Evolutionary conservation across 2,888 invertebrate genomes (phyloP), one percentile per base, ranked within the genome.

Genomic region (Tiphia femorata): DNA sequence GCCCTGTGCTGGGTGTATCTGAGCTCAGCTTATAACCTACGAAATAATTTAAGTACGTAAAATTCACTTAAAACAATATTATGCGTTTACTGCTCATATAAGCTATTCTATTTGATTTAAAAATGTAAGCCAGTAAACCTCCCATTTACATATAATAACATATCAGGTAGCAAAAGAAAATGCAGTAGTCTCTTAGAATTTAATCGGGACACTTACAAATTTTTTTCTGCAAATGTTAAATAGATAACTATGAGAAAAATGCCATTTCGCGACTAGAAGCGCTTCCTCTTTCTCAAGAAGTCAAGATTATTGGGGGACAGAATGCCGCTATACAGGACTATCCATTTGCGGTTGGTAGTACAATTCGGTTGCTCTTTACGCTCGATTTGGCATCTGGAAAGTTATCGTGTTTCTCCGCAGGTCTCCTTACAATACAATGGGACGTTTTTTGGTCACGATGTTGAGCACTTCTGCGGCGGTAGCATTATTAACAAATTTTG

Each of bases 231-330:
- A n/a, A 52, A 53, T 50, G 41, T 58, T 58, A 25, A 8, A 25
- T 29, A 62, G 56, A 21, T 40, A 43, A 70, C 63, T 62, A 64
- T 68, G 49, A 43, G 30, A 49, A 51, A 66, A 58, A 49, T 50
- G 54, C 54, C 40, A 27, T 8, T 30, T 37, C 19, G 12, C n/a
- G n/a, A n/a, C n/a, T n/a, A n/a, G n/a, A n/a, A 17, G 14, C 50
- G 55, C 21, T 16, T 27, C 30, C 10, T 14, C 27, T 16, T 17
- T 38, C 40, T 20, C 19, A 35, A 10, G 54, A 37, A 49, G 44
- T 49, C 16, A 75, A 68, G 52, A 79, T 83, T 54, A 78, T 82
- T n/a, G 79, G 78, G 6, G 80, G 81, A 8, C 59, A 51, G 17
- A 41, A 53, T 17, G 73, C 73, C 1, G 40, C 55, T 35, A 80